These are phyloP conservation scores for Shargacucullia verbasci DNA, from an alignment of 2,888 invertebrate species.

Conservation along the genomic window DNA sequence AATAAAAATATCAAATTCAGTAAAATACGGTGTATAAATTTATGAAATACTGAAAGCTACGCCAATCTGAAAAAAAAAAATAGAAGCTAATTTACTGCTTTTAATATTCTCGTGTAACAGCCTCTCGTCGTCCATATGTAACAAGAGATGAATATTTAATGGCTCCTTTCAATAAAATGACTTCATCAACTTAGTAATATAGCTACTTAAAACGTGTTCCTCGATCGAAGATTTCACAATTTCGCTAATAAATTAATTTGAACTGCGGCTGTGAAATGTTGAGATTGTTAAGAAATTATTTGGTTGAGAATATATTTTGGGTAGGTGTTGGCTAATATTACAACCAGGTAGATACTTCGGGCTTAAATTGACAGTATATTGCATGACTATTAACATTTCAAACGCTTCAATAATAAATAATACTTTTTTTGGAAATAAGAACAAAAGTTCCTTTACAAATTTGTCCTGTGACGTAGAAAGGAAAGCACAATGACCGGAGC, in stretches of 20 bases:
- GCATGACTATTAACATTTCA: too few species aligned
- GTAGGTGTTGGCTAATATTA: not conserved
- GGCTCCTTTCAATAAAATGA: conserved; percentile 47
- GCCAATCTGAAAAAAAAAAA: not conserved
- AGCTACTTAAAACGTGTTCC: conserved; percentile 32
- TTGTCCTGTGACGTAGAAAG: too few species aligned
- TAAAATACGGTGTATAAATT: too few species aligned
- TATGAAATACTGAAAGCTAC: too few species aligned
- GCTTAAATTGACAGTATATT: too few species aligned
- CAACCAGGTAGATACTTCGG: not conserved
- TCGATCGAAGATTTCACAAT: conserved; percentile 57
- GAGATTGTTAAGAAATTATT: conserved; percentile 20
- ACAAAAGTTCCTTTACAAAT: too few species aligned
- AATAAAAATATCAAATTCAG: too few species aligned
- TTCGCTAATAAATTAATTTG: conserved; percentile 54
- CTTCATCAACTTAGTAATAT: conserved; percentile 49
- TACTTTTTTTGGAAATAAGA: too few species aligned
- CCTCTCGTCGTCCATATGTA: conserved; percentile 30
- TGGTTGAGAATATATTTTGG: conserved; percentile 1
- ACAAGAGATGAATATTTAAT: conserved; percentile 50
- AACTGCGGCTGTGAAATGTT: conserved; percentile 39
- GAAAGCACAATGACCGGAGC: too few species aligned
- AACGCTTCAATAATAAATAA: too few species aligned
- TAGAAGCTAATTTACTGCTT: conserved; percentile 4
- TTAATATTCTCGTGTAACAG: conserved; percentile 29